These are phyloP conservation scores for Apaloderma vittatum DNA, from an alignment of 2,113 vertebrate genomes.

Conservation along the genomic window DNA sequence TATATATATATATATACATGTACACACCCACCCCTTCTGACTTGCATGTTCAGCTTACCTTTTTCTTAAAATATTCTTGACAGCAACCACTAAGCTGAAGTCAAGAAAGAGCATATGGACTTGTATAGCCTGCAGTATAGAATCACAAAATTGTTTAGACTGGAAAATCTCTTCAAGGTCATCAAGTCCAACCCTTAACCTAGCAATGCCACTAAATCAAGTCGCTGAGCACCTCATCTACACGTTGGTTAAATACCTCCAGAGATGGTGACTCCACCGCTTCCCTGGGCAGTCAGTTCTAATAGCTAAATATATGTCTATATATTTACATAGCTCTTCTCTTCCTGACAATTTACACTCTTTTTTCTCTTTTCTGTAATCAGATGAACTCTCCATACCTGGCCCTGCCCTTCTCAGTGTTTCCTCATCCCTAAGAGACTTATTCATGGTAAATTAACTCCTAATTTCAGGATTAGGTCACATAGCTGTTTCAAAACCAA, in stretches of 20 bases:
- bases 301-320: too few species aligned
- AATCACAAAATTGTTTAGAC: too few species aligned
- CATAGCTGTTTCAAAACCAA: not conserved
- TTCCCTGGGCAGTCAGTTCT: too few species aligned
- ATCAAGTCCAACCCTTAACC: too few species aligned
- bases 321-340: not conserved
- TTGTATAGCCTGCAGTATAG: too few species aligned
- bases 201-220: too few species aligned
- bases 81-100: not conserved
- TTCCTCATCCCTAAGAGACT: not conserved
- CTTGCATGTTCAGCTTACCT: not conserved
- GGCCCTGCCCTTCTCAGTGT: not conserved
- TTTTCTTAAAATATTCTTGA: not conserved
- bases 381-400: not conserved
- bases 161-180: too few species aligned
- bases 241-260: too few species aligned
- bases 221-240: too few species aligned
- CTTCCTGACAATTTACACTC: not conserved
- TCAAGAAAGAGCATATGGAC: rapidly evolving
- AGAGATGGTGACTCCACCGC: too few species aligned
- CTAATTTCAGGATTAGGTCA: not conserved
- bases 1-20: not conserved
- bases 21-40: not conserved
- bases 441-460: not conserved
- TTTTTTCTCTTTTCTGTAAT: not conserved